These are phyloP conservation scores for Okapia johnstoni DNA, from an alignment of 2,113 vertebrate genomes.

Conservation along the genomic window DNA sequence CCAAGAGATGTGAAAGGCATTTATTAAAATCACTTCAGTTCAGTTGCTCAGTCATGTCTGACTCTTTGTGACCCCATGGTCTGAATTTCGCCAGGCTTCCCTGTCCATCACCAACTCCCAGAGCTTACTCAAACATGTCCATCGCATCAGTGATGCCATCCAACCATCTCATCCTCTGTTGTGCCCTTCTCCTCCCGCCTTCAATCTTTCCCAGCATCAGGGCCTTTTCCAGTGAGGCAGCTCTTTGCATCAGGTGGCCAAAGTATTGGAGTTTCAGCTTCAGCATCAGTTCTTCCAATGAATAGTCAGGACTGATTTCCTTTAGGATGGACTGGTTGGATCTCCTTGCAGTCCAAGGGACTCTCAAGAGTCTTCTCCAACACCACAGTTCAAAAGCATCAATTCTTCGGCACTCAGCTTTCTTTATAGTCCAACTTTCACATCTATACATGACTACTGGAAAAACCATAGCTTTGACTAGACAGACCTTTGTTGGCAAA, in stretches of 20 bases:
- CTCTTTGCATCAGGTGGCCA: neutral
- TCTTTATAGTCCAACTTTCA: neutral
- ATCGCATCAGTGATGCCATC: rapidly evolving
- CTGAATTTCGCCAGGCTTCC: neutral
- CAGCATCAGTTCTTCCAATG: neutral
- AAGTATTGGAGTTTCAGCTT: neutral
- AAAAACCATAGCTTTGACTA: neutral
- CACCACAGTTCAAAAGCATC: neutral
- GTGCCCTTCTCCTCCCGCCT: neutral
- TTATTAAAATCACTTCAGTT: neutral
- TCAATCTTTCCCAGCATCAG: neutral
- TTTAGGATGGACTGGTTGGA: neutral
- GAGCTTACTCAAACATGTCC: neutral
- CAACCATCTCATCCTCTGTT: neutral
- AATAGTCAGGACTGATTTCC: neutral
- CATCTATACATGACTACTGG: neutral
- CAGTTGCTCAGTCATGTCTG: neutral
- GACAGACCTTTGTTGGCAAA: neutral
- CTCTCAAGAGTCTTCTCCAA: neutral
- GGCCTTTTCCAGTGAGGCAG: neutral
- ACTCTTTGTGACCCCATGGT: neutral
- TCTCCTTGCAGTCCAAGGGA: neutral
- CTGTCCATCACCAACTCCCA: neutral
- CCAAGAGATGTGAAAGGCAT: neutral
- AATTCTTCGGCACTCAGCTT: neutral